phyloP scores from a whole-genome alignment of 2,797 vertebrate genomes.

The Toxotes lorentzi region DNA sequence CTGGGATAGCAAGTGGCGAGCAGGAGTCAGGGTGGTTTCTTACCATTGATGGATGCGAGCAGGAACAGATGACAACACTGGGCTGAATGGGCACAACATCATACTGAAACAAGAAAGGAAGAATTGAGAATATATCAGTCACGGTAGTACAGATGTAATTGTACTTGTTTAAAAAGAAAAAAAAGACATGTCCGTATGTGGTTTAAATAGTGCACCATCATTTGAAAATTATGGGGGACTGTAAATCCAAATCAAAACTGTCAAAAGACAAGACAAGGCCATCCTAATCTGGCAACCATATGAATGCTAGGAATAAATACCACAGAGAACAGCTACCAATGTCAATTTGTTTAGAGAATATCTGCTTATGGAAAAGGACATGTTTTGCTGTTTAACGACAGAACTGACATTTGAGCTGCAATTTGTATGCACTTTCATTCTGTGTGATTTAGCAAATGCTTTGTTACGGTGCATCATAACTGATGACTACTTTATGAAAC shows the following conservation, averaged over 20 bases:
- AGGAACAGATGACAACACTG: constrained; percentile 97
- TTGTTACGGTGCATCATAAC: neutral
- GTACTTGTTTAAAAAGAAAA: neutral
- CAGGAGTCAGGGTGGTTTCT: constrained; percentile 95
- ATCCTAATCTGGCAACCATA: neutral
- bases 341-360: neutral
- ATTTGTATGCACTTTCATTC: neutral
- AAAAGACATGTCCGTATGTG: neutral
- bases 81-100: constrained; percentile 98
- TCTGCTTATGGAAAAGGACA: neutral
- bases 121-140: constrained; percentile 36
- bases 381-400: neutral
- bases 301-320: neutral
- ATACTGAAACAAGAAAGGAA: constrained; percentile 85
- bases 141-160: constrained; percentile 5
- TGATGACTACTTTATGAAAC: neutral
- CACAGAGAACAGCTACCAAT: neutral
- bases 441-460: neutral
- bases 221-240: neutral
- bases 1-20: constrained; percentile 89
- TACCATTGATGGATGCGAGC: constrained; percentile 97
- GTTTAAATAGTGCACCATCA: neutral
- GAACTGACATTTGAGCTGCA: neutral
- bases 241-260: neutral
- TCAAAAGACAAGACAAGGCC: neutral